phyloP scores from a whole-genome alignment of 2,113 vertebrate species.

The Pterocles burchelli region DNA sequence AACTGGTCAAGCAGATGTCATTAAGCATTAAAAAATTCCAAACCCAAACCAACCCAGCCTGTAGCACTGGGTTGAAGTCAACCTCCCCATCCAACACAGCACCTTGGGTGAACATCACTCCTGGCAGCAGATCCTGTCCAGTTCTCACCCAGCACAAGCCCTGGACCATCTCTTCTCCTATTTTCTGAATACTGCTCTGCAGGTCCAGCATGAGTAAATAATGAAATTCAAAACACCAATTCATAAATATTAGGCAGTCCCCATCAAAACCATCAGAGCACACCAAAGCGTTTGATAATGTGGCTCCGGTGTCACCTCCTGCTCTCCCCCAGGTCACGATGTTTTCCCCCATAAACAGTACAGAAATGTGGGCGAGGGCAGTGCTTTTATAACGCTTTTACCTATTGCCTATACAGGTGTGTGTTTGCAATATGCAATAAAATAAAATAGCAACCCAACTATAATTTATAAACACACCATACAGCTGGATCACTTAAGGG shows the following conservation, averaged over 20 bases:
- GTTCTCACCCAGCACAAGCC: background rate
- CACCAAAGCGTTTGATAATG: background rate
- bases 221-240: background rate
- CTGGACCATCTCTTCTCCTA: accelerated
- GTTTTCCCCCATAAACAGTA: background rate
- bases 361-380: background rate
- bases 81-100: background rate
- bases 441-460: background rate
- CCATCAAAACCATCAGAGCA: background rate
- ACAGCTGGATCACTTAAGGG: background rate
- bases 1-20: background rate
- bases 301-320: background rate
- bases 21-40: background rate
- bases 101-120: accelerated
- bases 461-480: background rate
- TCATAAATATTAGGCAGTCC: background rate
- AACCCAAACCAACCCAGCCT: background rate
- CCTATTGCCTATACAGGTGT: accelerated
- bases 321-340: background rate
- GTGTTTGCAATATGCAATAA: accelerated
- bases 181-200: background rate
- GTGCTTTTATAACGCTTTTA: background rate
- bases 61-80: background rate
- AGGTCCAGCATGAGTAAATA: background rate
- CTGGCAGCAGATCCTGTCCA: background rate